Evolutionary conservation across 2,888 invertebrate species (phyloP), one percentile per base, ranked within the genome.

Genomic region (Thereva nobilitata): DNA sequence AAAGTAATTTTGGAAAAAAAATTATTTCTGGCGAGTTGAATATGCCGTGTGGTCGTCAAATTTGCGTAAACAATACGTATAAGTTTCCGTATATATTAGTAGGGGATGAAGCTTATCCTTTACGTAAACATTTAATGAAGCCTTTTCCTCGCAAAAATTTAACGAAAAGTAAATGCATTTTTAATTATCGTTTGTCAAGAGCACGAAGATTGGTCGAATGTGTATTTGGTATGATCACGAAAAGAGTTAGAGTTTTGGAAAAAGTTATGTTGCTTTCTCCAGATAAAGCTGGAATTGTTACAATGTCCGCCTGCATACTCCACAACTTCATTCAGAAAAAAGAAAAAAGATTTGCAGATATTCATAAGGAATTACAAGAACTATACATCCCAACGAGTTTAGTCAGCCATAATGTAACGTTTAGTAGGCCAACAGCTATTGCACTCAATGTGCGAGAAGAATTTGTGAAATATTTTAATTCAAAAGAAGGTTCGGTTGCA

Each of bases 161-260:
- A 9, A 9, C 4, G 4, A 5, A 9, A 5, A 49, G 57, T 53
- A 8, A 49, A 45, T n/a, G n/a, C n/a, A 59, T 67, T 59, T 71
- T 67, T n/a, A 71, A 70, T 56, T 70, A 70, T 38, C 64, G 70
- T 4, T 52, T 72, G 12, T 66, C 67, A 45, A 66, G 70, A 4
- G 64, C 71, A 10, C 56, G 72, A 40, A 59, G 71, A 9, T 65
- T 71, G n/a, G 64, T 71, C 35, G 70, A 70, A 55, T 69, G 67
- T 57, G 56, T 64, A 1, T 71, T 71, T 23, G 70, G 70, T 10
- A 74, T 76, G 35, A 66, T 73, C 49, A 66, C 71, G 40, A 61
- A 66, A 5, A 68, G 73, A 68, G 75, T 76, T 70, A 42, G 73
- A 55, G 69, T 75, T 61, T 70, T 75, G 41, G 71, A 72, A 57